phyloP scores from a whole-genome alignment of 2,113 vertebrate genomes.

The Triplophysa tibetana region DNA sequence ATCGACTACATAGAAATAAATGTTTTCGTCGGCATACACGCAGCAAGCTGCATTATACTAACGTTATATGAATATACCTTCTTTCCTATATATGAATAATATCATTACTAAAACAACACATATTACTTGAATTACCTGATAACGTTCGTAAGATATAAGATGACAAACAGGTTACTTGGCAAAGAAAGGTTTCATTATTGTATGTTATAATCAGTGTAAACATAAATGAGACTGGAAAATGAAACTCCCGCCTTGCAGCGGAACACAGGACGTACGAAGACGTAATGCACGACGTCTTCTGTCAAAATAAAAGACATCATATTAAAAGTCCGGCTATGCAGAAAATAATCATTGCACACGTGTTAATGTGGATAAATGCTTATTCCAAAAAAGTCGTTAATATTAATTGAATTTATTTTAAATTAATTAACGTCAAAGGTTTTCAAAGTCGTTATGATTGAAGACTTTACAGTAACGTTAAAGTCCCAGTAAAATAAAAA shows the following conservation, averaged over 20 bases:
- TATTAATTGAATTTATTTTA: too few species aligned
- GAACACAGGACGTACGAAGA: background rate
- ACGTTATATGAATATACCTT: background rate
- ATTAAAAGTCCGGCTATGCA: too few species aligned
- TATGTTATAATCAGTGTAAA: background rate
- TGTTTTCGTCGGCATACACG: background rate
- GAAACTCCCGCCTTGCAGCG: constrained; percentile 24
- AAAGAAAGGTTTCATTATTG: background rate
- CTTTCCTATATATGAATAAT: background rate
- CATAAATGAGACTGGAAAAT: background rate
- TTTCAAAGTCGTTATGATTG: too few species aligned
- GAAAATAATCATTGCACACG: too few species aligned
- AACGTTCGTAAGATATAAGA: background rate
- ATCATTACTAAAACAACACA: background rate
- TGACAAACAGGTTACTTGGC: background rate
- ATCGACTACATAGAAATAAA: background rate
- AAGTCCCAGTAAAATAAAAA: too few species aligned
- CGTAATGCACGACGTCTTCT: background rate
- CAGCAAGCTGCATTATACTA: too few species aligned
- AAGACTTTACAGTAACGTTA: too few species aligned
- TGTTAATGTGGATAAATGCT: too few species aligned
- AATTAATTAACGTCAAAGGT: too few species aligned
- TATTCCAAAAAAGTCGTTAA: too few species aligned
- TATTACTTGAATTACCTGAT: background rate
- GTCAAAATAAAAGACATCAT: constrained; percentile 26